phyloP scores from a whole-genome alignment of 2,888 invertebrate species.

The Drosophila anomalata region DNA sequence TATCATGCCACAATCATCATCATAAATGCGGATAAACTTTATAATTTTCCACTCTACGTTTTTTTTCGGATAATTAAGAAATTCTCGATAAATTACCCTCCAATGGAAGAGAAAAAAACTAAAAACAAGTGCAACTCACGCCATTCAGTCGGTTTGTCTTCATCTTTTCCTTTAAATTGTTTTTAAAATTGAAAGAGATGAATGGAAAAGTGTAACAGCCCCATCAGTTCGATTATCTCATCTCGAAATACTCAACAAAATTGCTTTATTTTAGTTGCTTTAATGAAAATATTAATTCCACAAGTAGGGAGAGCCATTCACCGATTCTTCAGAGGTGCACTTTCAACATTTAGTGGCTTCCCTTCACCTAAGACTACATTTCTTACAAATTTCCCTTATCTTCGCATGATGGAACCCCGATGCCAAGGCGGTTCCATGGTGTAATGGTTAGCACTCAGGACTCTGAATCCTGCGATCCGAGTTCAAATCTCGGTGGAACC shows the following conservation, averaged over 20 bases:
- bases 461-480: too few relatives aligned
- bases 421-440: too few relatives aligned
- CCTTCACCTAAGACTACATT: too few relatives aligned
- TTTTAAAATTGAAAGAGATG: neutral
- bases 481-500: too few relatives aligned
- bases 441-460: too few relatives aligned
- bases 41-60: slow-evolving; percentile 31
- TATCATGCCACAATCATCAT: slow-evolving; percentile 42
- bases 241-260: neutral
- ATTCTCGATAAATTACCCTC: slow-evolving; percentile 32
- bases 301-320: neutral
- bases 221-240: neutral
- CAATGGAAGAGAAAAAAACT: neutral
- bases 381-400: too few relatives aligned
- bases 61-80: slow-evolving; percentile 38
- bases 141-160: neutral
- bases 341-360: too few relatives aligned
- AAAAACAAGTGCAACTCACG: slow-evolving; percentile 16
- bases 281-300: neutral
- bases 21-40: slow-evolving; percentile 43
- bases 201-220: neutral
- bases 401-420: too few relatives aligned
- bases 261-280: neutral
- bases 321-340: too few relatives aligned
- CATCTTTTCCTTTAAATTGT: neutral